phyloP scores from a whole-genome alignment of 1,140 invertebrate species.

The Trypoxylus dichotomus region DNA sequence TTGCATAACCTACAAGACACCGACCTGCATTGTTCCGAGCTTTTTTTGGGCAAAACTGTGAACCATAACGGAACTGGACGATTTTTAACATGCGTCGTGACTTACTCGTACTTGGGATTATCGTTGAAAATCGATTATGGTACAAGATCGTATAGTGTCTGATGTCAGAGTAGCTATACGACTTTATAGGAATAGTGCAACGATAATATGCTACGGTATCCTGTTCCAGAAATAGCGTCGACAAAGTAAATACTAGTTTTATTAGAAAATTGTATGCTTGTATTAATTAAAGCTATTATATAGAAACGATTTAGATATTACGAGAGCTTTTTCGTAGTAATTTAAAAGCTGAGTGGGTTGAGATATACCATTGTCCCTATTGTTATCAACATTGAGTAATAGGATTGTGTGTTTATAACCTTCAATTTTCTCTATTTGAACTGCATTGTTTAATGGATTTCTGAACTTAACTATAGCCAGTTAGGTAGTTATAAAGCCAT shows the following conservation, averaged over 20 bases:
- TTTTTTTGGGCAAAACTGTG: slow-evolving; percentile 22
- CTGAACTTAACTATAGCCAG: no score
- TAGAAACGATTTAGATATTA: background rate
- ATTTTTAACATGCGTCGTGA: background rate
- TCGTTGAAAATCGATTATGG: slow-evolving; percentile 10
- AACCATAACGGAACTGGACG: slow-evolving; percentile 3
- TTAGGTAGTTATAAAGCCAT: no score
- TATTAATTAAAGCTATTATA: background rate
- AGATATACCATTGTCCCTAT: background rate
- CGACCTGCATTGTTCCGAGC: slow-evolving; percentile 3
- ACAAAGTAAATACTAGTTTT: background rate
- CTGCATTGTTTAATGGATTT: no score
- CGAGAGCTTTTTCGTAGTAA: background rate
- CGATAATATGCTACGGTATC: background rate
- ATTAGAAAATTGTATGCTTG: background rate
- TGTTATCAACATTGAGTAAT: background rate
- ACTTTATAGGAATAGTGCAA: background rate
- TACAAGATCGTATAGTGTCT: background rate
- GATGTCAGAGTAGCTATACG: background rate
- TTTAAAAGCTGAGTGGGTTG: background rate
- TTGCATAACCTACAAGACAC: slow-evolving; percentile 21
- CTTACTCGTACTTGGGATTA: slow-evolving; percentile 20
- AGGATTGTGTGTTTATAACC: background rate
- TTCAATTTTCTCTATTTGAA: background rate
- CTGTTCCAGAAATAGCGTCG: background rate